Evolutionary conservation across 30 jellyfish, hydroid and myxozoan genomes (phyloP), one percentile per base, ranked within the genome.

Genomic region (Hydractinia echinata): DNA sequence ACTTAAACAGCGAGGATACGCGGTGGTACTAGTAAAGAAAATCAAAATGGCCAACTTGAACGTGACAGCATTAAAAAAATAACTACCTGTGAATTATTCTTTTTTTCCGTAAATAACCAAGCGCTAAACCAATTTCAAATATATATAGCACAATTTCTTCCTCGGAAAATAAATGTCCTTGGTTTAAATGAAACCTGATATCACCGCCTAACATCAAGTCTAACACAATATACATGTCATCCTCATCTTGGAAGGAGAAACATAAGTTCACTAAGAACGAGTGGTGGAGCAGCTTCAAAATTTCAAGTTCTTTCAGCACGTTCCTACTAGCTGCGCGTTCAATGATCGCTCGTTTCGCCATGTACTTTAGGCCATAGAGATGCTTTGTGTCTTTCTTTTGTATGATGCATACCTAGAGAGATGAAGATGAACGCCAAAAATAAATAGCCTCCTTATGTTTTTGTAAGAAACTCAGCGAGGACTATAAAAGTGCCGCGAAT

Each of bases 181-280:
- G 95, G 64, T 88, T 94, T 69, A 94, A 56, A 82, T 94, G 99
- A 55, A 70, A 94, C 58, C 99, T 67, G n/a, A 94, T 77, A 77
- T 94, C 99, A 21, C 99, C 99, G 5, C 99, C 99, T 54, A 88
- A 72, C 99, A 94, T 94, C 73, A 94, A 71, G 82, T 94, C 99
- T 8, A 94, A 64, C 58, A 94, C 99, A 96, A 94, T 94, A 67
- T 82, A 94, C 96, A 94, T 87, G 72, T 94, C 96, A 71, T 88
- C 96, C 39, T 94, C 97, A 83, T 94, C 99, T 94, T 94, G 99
- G 88, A 94, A 94, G 19, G 99, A 89, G 64, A 60, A 94, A 92
- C 95, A 86, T 7, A 94, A 72, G 76, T 94, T 94, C 54, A 94
- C 99, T 56, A 94, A 70, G 80, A 80, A 88, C 9, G 74, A 77